Evolutionary conservation across 2,113 vertebrate genomes (phyloP), one percentile per base, ranked within the genome.

Genomic region (Equus przewalskii): DNA sequence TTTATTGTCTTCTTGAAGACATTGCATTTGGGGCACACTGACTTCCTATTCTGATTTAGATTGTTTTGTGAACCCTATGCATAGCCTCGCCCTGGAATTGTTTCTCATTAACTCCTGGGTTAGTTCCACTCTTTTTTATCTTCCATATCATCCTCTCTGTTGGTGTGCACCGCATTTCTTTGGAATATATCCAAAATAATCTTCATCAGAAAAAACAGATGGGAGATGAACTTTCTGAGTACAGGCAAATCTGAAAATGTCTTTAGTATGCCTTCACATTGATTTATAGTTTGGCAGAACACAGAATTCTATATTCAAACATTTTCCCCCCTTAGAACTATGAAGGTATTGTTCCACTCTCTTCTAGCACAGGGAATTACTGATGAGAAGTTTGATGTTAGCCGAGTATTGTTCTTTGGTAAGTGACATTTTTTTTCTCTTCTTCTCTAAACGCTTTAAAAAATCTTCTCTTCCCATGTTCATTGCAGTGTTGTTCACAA

Each of bases 1-100:
- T 90, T 87, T 16, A 44, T 49, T 91, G 93, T 93, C 56, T 95
- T 93, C 62, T 83, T 83, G 76, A 88, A 54, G 33, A 64, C 30
- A 24, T 86, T 56, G 13, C 46, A 33, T 14, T 58, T 30, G 69
- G 49, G 70, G 2, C 21, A 14, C 41, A 21, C 21, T 86, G 70
- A 49, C 15, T 88, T 85, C n/a, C 44, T 97, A 19, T 24, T 76
- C 44, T 54, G 58, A 75, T 44, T 89, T 86, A 69, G 36, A n/a
- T 58, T 44, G 70, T 30, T 92, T 79, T 89, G 65, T 54, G 75
- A 79, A 62, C 5, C 7, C 41, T 6, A 16, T 69, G 72, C 44
- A 62, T 12, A 46, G 24, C n/a, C 8, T 65, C 21, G 64, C 28
- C 2, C 72, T 44, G n/a, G 88, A 80, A 76, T 33, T 60, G 30